These are phyloP conservation scores for Cosmopolites sordidus DNA, from an alignment of 2,888 invertebrate species.

Conservation along the genomic window DNA sequence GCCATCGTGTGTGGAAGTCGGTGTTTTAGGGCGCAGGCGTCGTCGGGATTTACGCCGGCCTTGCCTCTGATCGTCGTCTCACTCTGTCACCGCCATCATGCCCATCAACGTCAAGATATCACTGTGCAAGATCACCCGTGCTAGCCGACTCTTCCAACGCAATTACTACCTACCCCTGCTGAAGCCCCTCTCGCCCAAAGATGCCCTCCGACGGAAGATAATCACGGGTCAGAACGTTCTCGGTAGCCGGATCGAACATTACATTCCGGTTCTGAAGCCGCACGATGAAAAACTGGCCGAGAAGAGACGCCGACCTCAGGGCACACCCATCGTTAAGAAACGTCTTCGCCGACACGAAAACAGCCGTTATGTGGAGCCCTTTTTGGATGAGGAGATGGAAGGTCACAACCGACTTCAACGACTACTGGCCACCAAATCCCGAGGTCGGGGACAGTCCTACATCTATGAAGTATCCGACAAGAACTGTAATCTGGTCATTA, in stretches of 20 bases:
- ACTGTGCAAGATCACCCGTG: constrained; percentile 76
- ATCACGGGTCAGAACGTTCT: constrained; percentile 72
- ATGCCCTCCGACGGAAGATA: constrained; percentile 73
- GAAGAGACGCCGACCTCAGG: constrained; percentile 41
- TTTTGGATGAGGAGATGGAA: constrained; percentile 44
- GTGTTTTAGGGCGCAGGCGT: constrained; percentile 37
- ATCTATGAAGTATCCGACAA: constrained; percentile 70
- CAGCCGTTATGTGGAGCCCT: constrained; percentile 42
- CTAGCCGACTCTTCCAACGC: constrained; percentile 72
- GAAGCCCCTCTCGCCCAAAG: constrained; percentile 75
- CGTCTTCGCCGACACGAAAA: constrained; percentile 38
- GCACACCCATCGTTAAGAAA: constrained; percentile 44
- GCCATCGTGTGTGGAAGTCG: constrained; percentile 46
- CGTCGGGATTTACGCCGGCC: neutral
- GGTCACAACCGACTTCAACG: constrained; percentile 36
- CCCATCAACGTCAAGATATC: constrained; percentile 46
- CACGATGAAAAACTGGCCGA: constrained; percentile 41
- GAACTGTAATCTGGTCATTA: constrained; percentile 66
- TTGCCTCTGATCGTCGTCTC: neutral
- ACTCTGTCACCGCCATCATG: constrained; percentile 32
- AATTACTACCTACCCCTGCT: constrained; percentile 78
- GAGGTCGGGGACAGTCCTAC: constrained; percentile 55
- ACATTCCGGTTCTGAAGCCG: constrained; percentile 67
- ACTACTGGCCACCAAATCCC: constrained; percentile 56
- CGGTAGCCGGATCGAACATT: constrained; percentile 57